These are phyloP conservation scores for Vulpes ferrilata DNA, from an alignment of 2,113 vertebrate genomes.

Conservation along the genomic window DNA sequence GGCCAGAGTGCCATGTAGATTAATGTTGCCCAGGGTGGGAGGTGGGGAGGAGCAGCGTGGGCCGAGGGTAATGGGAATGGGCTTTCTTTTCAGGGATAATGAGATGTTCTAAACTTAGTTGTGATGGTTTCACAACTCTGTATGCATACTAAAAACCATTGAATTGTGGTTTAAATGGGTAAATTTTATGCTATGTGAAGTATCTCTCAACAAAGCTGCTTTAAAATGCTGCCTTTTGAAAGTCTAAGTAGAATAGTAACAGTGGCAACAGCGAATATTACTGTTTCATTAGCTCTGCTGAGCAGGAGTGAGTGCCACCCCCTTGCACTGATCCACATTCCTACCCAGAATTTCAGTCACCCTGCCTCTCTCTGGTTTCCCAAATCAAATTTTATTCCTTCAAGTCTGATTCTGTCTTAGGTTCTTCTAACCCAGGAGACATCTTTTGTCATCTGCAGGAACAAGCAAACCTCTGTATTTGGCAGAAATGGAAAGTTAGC, in stretches of 20 bases:
- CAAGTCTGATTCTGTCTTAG: neutral
- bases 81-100: neutral
- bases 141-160: neutral
- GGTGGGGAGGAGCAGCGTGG: neutral
- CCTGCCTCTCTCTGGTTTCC: neutral
- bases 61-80: neutral
- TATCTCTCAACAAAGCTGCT: neutral
- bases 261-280: neutral
- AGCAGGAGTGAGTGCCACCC: neutral
- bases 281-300: neutral
- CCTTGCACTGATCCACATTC: constrained; percentile 35
- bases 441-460: neutral
- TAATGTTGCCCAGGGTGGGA: neutral
- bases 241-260: neutral
- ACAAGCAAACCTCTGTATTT: neutral
- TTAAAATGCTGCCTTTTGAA: neutral
- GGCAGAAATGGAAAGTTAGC: neutral
- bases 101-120: constrained; percentile 6
- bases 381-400: neutral
- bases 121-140: neutral
- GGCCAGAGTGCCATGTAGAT: neutral
- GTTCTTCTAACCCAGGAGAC: constrained; percentile 7
- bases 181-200: neutral
- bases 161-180: constrained; percentile 8
- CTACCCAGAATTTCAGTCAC: neutral